Evolutionary conservation across 2,113 vertebrate species (phyloP).

Genomic region (Protobothrops mucrosquamatus): DNA sequence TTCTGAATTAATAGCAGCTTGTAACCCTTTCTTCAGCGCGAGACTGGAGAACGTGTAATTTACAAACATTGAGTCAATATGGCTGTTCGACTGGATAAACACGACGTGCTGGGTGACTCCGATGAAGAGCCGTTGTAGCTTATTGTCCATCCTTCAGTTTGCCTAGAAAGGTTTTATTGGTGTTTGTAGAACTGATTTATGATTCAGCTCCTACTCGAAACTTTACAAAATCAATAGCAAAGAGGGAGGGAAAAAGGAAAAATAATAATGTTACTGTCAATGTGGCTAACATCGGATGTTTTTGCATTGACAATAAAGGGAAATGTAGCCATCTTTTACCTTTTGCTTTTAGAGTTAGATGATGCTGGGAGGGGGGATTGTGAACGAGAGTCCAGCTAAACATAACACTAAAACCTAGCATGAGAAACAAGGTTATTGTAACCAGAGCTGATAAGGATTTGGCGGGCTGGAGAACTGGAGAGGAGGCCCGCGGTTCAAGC

Average conservation of each 20-base stretch:
- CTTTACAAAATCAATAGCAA: not conserved
- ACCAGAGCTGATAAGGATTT: no score
- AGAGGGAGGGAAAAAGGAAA: not conserved
- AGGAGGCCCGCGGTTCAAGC: no score
- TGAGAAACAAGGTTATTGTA: no score
- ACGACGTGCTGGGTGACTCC: constrained; percentile 20
- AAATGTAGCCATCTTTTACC: no score
- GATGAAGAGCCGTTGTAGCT: constrained; percentile 42
- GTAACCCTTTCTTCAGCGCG: constrained; percentile 65
- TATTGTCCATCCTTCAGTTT: constrained; percentile 58
- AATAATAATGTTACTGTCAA: not conserved
- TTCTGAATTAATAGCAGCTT: constrained; percentile 67
- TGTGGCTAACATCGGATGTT: no score
- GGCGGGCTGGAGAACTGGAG: no score
- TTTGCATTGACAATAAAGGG: no score
- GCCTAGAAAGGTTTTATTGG: constrained; percentile 34
- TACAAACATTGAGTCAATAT: constrained; percentile 73
- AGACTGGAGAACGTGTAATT: constrained; percentile 70
- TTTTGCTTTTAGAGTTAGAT: no score
- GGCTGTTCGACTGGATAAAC: constrained; percentile 64
- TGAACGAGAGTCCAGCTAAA: no score
- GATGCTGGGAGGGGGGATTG: no score
- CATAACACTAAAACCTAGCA: no score
- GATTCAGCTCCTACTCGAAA: not conserved
- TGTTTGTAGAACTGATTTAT: constrained; percentile 31